Evolutionary conservation across 2,797 vertebrate species (phyloP), one percentile per base, ranked within the genome.

Genomic region (Mormyrus hasselquistii): DNA sequence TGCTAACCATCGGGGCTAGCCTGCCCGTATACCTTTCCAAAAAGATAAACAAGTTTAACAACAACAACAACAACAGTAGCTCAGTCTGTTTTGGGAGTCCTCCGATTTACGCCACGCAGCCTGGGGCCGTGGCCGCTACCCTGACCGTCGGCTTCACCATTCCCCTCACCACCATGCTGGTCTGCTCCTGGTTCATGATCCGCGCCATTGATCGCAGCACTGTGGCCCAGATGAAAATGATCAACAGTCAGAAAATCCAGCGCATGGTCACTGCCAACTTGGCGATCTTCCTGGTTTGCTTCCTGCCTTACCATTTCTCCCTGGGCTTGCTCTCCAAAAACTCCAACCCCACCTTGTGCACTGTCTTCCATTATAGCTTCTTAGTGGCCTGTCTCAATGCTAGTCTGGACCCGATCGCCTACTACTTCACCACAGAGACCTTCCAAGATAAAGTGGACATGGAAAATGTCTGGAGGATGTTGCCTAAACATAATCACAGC

Each of bases 371-470:
- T 3, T 91, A 92, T 73, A 91, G 93, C 76, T 90, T 96, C 73
- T 90, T 95, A 90, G 2, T 94, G 76, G 95, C 95, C 34, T 96
- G 95, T 65, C 87, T 93, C 19, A 96, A 96, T 88, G 90, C 95
- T 3, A 91, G 94, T 59, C 88, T 96, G 16, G 95, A 96, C 87
- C 96, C 96, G 0, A 41, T 96, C 2, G 92, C 90, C 0, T 96
- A 96, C 87, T 96, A 96, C 89, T 96, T 96, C 90, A 94, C 94
- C 76, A 94, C 95, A 0, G 94, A 96, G 88, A 96, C 95, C 0
- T 96, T 96, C 89, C 92, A 90, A 47, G 93, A 19, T 83, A 93
- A 92, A 0, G 41, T 95, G 1, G 91, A 93, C 0, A 34, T 92
- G 1, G 49, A 90, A 0, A 2, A 49, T 0, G 7, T 93, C 59